A percentile compares a stretch with the other conserved stretches of the same genome.
These are phyloP conservation scores for Pangasius sanitwongsei DNA, from an alignment of 2,797 vertebrate genomes.

Conservation along the genomic window DNA sequence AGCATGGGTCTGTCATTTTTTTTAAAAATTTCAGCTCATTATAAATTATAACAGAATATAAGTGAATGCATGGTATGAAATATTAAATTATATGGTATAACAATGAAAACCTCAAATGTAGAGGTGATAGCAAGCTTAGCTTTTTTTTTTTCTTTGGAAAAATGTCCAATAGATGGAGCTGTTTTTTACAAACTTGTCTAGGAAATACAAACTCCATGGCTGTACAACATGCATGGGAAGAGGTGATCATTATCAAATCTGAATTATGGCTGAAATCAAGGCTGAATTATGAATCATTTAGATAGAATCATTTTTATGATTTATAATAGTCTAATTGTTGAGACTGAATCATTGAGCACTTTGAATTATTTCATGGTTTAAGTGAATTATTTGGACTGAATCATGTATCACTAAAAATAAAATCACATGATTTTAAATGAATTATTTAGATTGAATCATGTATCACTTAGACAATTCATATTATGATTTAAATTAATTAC, in stretches of 20 bases:
- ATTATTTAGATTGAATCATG: neutral
- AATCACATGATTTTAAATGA: too few species aligned
- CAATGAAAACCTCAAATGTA: neutral
- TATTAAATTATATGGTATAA: too few species aligned
- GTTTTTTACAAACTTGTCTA: neutral
- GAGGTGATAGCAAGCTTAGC: neutral
- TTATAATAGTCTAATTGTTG: neutral
- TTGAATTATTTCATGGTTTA: neutral
- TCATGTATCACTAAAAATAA: neutral
- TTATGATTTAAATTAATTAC: too few species aligned
- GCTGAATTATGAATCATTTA: neutral
- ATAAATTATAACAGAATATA: neutral
- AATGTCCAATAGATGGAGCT: slow-evolving; percentile 38
- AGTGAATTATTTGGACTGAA: neutral
- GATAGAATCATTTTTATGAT: neutral
- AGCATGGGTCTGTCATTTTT: slow-evolving; percentile 8
- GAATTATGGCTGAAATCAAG: too few species aligned
- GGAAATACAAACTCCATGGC: too few species aligned
- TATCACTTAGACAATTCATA: too few species aligned
- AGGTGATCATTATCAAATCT: neutral
- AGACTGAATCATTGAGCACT: neutral
- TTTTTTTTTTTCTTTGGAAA: neutral
- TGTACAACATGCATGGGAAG: neutral
- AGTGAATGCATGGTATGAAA: neutral
- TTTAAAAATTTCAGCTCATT: neutral